Base-by-base conservation (phyloP, 2,888 invertebrate genomes). In the Spilarctia lutea region DNA sequence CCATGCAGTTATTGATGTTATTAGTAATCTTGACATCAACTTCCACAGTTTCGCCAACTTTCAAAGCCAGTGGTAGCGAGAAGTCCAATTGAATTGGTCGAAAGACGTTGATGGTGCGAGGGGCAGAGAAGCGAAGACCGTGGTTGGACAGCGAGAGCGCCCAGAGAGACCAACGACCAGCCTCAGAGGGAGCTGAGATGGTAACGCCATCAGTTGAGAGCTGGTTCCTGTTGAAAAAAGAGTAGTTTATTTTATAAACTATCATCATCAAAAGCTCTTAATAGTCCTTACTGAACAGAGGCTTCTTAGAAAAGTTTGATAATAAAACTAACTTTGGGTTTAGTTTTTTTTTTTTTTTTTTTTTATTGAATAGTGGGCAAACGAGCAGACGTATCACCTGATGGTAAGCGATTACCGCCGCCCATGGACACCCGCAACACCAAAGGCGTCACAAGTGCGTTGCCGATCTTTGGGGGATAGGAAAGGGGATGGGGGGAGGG, bases 21-120 rank as follows among this genome's bases (percentile, higher is more conserved):
- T 97, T 97, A 0, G 96, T 97, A 75, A 97, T 97, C 90, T 97
- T 97, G 81, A 97, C 97, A 83, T 97, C 97, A n/a, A 97, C 96
- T 87, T 97, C 97, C 0, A 97, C 95, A 0, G 97, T 96, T 87
- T 97, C 97, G 0, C 97, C 96, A 18, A 97, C 97, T 81, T 96
- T 96, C 84, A 97, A 88, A 2, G 96, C 96, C 0, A 96, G 95
- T 8, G 97, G 97, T 10, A 97, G 91, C 0, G 96, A 91, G 87
- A 97, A 97, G 89, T 97, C 96, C 76, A 97, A 95, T 82, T 97
- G 96, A 18, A 97, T 95, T 0, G 97, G 97, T 3, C 96, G 92
- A 89, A 97, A 97, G 63, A 97, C 97, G 85, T 96, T 96, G 79
- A 97, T 94, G 73, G 95, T 94, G n/a, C 96, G 92, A 0, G 97